Evolutionary conservation across 2,113 vertebrate genomes (phyloP), one percentile per base, ranked within the genome.

Genomic region (Columba janthina): DNA sequence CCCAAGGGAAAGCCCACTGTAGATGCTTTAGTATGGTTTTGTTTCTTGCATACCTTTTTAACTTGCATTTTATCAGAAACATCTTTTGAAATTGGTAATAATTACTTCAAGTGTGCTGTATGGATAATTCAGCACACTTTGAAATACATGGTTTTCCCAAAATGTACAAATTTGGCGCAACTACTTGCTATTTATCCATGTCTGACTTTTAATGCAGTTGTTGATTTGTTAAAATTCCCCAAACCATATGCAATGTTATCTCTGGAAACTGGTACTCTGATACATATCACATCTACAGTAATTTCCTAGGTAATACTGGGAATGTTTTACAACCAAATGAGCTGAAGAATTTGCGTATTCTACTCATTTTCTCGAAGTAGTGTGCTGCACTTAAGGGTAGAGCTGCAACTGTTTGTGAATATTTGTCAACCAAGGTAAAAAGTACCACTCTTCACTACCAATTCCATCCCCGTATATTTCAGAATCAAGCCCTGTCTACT

Each of bases 61-160:
- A 32, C 11, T 12, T 20, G 1, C 6, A 6, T 83, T 88, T 26
- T 21, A 17, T 51, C 12, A 80, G 57, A 44, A 67, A 29, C 9
- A 10, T 12, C 10, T 75, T 50, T 29, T 48, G 40, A 25, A 72
- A 38, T 26, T 12, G 0, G 0, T 28, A 32, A 4, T 12, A 4
- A 16, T 36, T 24, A 21, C 16, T 58, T 44, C 11, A 2, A 32
- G 64, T 1, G 3, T 40, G 34, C 15, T 77, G 13, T 29, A 2
- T 13, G 17, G 60, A 8, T 44, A 58, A 50, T 26, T 51, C 3
- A 2, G 4, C 2, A 9, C n/a, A 4, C 15, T 44, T 64, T 58
- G 36, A 40, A 77, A 70, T 8, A 13, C 0, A 0, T 26, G 9
- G 0, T 26, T 86, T 90, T 29, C 20, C 32, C 20, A 26, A 66